Conservation (phyloP, 2,888 invertebrate species). For the Lasioglossum lativentre region DNA sequence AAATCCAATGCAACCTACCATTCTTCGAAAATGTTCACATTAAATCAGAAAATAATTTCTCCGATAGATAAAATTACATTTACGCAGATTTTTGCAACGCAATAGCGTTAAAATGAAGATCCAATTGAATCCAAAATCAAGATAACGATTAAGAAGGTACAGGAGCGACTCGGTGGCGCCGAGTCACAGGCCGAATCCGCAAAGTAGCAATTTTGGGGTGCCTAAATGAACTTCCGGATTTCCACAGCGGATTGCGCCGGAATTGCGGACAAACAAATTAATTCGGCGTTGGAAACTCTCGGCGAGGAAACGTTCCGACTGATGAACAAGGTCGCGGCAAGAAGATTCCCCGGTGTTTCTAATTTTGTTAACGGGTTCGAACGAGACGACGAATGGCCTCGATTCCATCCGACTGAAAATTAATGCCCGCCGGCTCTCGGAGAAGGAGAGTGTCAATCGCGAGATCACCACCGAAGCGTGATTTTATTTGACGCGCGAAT, state of each 20-base stretch:
- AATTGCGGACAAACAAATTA: constrained; percentile 28
- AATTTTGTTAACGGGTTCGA: constrained; percentile 24
- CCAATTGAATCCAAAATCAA: neutral
- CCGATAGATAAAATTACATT: no score
- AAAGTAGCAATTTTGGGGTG: neutral
- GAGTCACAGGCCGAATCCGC: neutral
- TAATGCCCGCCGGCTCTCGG: constrained; percentile 11
- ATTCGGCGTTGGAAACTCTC: neutral
- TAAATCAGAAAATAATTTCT: neutral
- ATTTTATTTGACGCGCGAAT: constrained; percentile 4
- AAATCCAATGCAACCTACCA: no score
- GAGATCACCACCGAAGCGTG: neutral
- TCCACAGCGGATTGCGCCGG: neutral
- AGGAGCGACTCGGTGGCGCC: neutral
- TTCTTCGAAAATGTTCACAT: no score
- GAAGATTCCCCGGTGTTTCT: constrained; percentile 10
- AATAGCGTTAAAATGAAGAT: neutral
- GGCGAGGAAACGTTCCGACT: neutral
- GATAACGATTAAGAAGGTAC: neutral
- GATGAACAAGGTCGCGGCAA: neutral
- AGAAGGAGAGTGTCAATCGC: neutral
- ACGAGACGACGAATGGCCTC: constrained; percentile 19
- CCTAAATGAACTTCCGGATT: neutral
- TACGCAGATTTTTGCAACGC: no score
- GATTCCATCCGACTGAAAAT: constrained; percentile 11